phyloP scores from a whole-genome alignment of 2,113 vertebrate species.

The Bubo scandiacus region DNA sequence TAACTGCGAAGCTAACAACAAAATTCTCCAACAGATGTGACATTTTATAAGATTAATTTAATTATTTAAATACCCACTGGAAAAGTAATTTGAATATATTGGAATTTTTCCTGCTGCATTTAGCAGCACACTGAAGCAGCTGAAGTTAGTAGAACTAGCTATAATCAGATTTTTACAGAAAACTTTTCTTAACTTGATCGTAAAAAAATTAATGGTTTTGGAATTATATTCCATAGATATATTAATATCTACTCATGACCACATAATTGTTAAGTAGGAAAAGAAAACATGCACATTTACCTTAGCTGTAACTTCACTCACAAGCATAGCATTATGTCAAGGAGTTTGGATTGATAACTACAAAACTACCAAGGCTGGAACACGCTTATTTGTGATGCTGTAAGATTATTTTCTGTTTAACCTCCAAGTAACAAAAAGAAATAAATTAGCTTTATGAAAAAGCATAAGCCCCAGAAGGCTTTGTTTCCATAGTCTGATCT shows the following conservation, averaged over 20 bases:
- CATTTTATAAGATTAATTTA: slow-evolving; percentile 34
- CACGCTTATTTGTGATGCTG: background rate
- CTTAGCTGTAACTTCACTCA: background rate
- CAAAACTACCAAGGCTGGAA: background rate
- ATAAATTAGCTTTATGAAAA: background rate
- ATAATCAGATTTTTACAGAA: background rate
- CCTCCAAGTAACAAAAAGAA: background rate
- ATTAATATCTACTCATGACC: background rate
- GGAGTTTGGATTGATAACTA: background rate
- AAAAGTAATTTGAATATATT: slow-evolving; percentile 15
- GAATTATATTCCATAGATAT: background rate
- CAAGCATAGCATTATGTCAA: background rate
- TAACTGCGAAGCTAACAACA: background rate
- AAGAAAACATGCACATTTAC: background rate
- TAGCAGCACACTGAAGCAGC: background rate
- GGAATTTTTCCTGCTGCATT: background rate
- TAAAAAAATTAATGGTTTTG: background rate
- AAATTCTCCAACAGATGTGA: slow-evolving; percentile 15
- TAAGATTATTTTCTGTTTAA: background rate
- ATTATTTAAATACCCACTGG: slow-evolving; percentile 12
- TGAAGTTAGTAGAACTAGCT: background rate
- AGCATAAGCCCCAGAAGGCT: background rate
- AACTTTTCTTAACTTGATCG: background rate
- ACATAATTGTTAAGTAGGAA: background rate
- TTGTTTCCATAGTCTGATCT: background rate